Base-by-base conservation (phyloP, 2,113 vertebrate species). In the Sterrhoptilus dennistouni region DNA sequence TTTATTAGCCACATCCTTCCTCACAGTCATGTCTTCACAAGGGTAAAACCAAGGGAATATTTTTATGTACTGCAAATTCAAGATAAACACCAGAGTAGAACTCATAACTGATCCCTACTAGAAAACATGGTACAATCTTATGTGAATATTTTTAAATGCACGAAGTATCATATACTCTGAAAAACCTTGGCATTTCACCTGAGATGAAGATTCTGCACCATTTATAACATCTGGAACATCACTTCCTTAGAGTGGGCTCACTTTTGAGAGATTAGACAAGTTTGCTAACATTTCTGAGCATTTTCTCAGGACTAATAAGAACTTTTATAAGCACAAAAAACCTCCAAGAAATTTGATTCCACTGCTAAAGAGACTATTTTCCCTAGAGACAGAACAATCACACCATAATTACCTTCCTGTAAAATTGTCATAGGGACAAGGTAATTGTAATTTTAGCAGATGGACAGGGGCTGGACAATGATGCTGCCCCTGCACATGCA, bases 401-500 rank as follows among this genome's bases (percentile, higher is more conserved):
- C 19, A 52, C 38, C 68, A 12, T 40, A 78, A 69, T 89, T 85
- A 59, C 13, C 35, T 83, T 75, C 44, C 20, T 13, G n/a, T 11
- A 60, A 71, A 68, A n/a, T 56, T 60, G 52, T 40, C 11, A 23
- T 0, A 56, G 31, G 28, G 23, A 66, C 8, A 52, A 89, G 16
- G 14, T 59, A 45, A 13, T 63, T 78, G 14, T 12, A 68, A n/a
- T 60, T 90, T 76, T 45, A 83, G 49, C 31, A 83, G 77, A 52
- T 90, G 28, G 22, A 59, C 23, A 56, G 8, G 4, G 28, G 40
- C 28, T 65, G n/a, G 15, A 92, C 15, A 65, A 25, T 4, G 27
- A 53, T 0, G 0, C 31, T 82, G 28, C 16, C 12, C 15, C 36
- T 56, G 4, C 21, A 53, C 12, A 36, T 22, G 23, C 6, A 75